A percentile compares a stretch with the other conserved stretches of the same genome.
Evolutionary conservation across 2,113 vertebrate species (phyloP).

Genomic region (Pollachius pollachius): DNA sequence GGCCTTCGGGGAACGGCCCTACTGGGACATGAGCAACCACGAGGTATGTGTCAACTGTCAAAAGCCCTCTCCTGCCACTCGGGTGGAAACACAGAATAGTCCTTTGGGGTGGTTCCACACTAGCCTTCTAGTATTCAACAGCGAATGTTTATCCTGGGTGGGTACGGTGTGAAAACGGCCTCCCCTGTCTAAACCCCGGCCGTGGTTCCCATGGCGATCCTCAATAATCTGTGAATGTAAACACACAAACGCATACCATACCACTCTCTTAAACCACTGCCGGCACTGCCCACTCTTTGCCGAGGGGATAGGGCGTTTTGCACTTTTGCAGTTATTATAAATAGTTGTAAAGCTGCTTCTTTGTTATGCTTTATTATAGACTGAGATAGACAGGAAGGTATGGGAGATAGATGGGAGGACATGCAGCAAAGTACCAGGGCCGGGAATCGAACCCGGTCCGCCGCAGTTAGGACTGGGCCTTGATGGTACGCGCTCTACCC

Average conservation of each 20-base stretch:
- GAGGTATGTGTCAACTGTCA: conserved; percentile 63
- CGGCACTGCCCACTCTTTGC: conserved; percentile 8
- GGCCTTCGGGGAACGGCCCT: conserved; percentile 92
- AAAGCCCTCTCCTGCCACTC: neutral
- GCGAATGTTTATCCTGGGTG: conserved; percentile 7
- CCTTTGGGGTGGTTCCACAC: conserved; percentile 29
- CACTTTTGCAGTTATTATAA: neutral
- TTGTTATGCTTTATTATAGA: neutral
- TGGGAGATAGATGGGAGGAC: too few species aligned
- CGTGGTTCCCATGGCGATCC: conserved; percentile 24
- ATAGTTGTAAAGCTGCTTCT: conserved; percentile 18
- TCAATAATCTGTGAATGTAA: conserved; percentile 39
- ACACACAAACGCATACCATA: conserved; percentile 22
- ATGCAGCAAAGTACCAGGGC: too few species aligned
- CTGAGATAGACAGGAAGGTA: too few species aligned
- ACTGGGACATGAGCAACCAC: conserved; percentile 97
- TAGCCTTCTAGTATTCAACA: conserved; percentile 13
- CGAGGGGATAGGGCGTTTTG: too few species aligned
- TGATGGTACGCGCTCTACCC: too few species aligned
- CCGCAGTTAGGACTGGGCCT: too few species aligned
- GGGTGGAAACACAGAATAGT: conserved; percentile 29
- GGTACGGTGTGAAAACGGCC: conserved; percentile 22
- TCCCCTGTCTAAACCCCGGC: conserved; percentile 1
- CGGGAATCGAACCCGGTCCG: too few species aligned
- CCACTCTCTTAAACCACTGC: conserved; percentile 15